A percentile compares a stretch with the other conserved stretches of the same genome.
Evolutionary conservation across 2,113 vertebrate genomes (phyloP).

Genomic region (Fulica atra): DNA sequence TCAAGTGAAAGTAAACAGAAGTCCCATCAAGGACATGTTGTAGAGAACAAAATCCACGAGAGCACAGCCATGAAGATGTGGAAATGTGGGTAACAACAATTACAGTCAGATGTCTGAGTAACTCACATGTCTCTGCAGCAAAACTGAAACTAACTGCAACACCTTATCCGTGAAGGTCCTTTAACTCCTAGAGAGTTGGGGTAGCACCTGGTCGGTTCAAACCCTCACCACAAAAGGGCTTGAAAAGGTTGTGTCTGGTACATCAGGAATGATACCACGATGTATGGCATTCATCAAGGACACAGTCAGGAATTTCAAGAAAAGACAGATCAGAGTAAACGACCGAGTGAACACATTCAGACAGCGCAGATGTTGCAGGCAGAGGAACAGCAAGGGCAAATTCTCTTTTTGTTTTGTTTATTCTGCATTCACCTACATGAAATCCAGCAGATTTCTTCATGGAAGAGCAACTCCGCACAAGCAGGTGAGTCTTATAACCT

Average conservation of each 20-base stretch:
- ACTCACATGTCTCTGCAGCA: constrained; percentile 9
- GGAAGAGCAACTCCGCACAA: constrained; percentile 28
- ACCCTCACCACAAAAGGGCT: constrained; percentile 7
- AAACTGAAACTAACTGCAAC: constrained; percentile 51
- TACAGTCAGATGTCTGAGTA: not conserved
- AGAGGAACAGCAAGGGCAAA: constrained; percentile 29
- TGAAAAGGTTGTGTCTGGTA: constrained; percentile 2
- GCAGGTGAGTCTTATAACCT: constrained; percentile 29
- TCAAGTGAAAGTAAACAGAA: constrained; percentile 22
- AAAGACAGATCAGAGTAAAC: not conserved
- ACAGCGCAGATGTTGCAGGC: constrained; percentile 6
- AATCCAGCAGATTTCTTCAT: constrained; percentile 27
- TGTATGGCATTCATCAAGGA: constrained; percentile 23
- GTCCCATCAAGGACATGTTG: not conserved
- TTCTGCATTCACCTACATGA: constrained; percentile 10
- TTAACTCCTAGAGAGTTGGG: constrained; percentile 40
- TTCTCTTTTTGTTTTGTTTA: not conserved
- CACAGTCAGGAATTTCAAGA: constrained; percentile 41
- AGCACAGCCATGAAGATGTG: not conserved
- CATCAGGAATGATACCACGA: constrained; percentile 23
- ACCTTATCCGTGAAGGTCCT: constrained; percentile 54
- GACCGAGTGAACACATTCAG: not conserved
- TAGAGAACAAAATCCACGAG: not conserved
- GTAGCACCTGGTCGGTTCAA: constrained; percentile 47
- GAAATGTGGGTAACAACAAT: not conserved